A percentile compares a stretch with the other conserved stretches of the same genome.
Conservation (phyloP, 2,888 invertebrate species). For the Apodemia zela region DNA sequence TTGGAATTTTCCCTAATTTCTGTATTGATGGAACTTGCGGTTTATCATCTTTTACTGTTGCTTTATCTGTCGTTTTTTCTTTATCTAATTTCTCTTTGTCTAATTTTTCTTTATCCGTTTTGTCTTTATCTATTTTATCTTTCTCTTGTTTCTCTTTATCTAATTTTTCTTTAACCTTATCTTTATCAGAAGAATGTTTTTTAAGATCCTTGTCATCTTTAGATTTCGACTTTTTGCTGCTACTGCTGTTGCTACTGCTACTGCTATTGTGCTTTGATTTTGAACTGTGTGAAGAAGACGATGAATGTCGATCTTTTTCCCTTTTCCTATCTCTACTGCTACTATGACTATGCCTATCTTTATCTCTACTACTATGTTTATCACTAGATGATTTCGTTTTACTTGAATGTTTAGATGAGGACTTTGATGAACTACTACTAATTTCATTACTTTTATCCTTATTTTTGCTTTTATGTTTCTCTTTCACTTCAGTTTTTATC, state of each 20-base stretch:
- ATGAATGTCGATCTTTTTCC: conserved; percentile 44
- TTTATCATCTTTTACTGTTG: conserved; percentile 84
- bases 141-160: conserved; percentile 36
- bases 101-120: conserved; percentile 17
- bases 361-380: conserved; percentile 57
- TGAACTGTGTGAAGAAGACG: conserved; percentile 52
- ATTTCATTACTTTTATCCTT: conserved; percentile 76
- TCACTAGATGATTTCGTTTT: conserved; percentile 64
- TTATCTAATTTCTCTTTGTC: conserved; percentile 46
- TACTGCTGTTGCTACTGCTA: conserved; percentile 47
- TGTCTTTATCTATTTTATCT: conserved; percentile 48
- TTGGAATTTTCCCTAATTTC: conserved; percentile 89
- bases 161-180: conserved; percentile 46
- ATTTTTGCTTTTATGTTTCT: conserved; percentile 55
- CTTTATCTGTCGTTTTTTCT: conserved; percentile 17
- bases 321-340: conserved; percentile 57
- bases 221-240: conserved; percentile 47
- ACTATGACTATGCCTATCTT: conserved; percentile 35
- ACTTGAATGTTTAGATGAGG: conserved; percentile 62
- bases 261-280: conserved; percentile 60
- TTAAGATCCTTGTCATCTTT: conserved; percentile 50
- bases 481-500: conserved; percentile 54
- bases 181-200: conserved; percentile 50
- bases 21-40: conserved; percentile 84
- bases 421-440: conserved; percentile 44